phyloP scores from a whole-genome alignment of 2,888 invertebrate species.

The Microctonus brassicae region DNA sequence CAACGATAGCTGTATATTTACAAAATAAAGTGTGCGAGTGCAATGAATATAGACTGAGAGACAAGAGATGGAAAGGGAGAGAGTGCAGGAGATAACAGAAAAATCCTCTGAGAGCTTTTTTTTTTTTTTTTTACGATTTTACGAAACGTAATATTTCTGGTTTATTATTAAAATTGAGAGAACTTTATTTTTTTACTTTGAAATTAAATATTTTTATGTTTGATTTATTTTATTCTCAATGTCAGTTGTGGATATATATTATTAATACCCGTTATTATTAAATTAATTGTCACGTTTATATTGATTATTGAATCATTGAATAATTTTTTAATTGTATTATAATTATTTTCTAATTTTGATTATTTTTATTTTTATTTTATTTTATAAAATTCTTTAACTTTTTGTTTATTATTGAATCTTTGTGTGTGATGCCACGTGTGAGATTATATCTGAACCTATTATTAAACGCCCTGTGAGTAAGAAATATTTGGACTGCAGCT shows the following conservation, averaged over 20 bases:
- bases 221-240: constrained; percentile 35
- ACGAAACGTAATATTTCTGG: constrained; percentile 46
- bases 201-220: constrained; percentile 1
- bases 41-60: not conserved
- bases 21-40: not conserved
- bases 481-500: too few species aligned
- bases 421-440: not conserved
- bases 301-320: not conserved
- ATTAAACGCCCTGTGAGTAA: not conserved
- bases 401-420: too few species aligned
- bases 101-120: not conserved
- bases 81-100: not conserved
- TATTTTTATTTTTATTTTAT: not conserved
- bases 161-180: too few species aligned
- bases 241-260: too few species aligned
- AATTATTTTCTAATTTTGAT: not conserved
- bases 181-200: too few species aligned
- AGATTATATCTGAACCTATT: too few species aligned
- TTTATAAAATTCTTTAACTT: too few species aligned
- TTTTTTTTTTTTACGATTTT: too few species aligned
- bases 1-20: not conserved
- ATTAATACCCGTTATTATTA: constrained; percentile 56
- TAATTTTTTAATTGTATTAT: constrained; percentile 2
- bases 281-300: constrained; percentile 43
- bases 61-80: too few species aligned